Base-by-base conservation (phyloP, 2,113 vertebrate species). In the Plestiodon gilberti region DNA sequence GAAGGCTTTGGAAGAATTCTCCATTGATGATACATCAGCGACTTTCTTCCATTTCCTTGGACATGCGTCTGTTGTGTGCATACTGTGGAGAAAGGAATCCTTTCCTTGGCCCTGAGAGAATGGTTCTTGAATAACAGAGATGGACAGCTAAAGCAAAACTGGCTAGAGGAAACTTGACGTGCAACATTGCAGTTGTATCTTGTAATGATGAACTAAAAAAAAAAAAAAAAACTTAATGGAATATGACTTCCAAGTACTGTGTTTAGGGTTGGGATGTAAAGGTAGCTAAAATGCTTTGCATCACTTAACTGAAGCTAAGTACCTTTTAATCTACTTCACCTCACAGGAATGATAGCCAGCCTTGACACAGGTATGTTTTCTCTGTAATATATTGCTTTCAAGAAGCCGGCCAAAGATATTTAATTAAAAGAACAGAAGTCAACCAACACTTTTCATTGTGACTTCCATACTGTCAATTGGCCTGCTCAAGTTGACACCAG, bases 341-440 rank as follows among this genome's bases (percentile, higher is more conserved):
- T 89, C 86, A 61, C 82, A 86, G 74, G 89, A 90, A 70, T 84
- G 84, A 86, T 1, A 90, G 93, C 61, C 81, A 86, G 70, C 85
- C 70, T 92, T 78, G 83, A 91, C 89, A 93, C 88, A 80, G 90
- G 78, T 91, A 86, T 83, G 95, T 94, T 92, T 87, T 94, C 93
- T 89, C 88, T 1, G 11, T 85, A 92, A 91, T 35, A 81, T 76
- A 88, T 88, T 87, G 78, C 84, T 86, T 8, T 88, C 92, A 93
- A 78, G 88, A 94, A 91, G 85, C 57, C 82, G 80, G 87, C 76
- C 70, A 89, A 87, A 92, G n/a, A 89, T 83, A 89, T 90, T 93
- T 94, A 83, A 85, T 90, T 94, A 92, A 67, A 67, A 92, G 55
- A 57, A 57, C 88, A 92, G 92, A 83, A 87, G 78, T 85, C 84